phyloP scores from a whole-genome alignment of 2,113 vertebrate species.

The Microcebus tavaratra region DNA sequence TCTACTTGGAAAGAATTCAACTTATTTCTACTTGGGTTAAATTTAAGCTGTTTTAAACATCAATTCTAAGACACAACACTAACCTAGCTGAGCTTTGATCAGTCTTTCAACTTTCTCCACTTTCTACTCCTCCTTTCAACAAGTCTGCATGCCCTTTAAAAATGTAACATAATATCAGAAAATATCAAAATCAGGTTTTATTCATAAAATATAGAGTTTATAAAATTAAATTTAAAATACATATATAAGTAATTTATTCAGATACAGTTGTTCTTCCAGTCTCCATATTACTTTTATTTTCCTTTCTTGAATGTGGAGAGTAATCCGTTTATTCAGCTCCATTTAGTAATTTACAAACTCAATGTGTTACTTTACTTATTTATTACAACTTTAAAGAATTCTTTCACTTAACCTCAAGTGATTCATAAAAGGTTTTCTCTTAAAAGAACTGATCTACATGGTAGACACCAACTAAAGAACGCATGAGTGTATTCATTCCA shows the following conservation, averaged over 20 bases:
- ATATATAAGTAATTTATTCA: conserved; percentile 23
- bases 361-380: background rate
- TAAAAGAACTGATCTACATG: background rate
- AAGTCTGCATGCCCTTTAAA: conserved; percentile 45
- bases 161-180: conserved; percentile 42
- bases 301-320: conserved; percentile 15
- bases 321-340: background rate
- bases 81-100: background rate
- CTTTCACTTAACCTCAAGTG: background rate
- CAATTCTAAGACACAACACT: conserved; percentile 8
- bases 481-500: background rate
- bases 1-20: background rate
- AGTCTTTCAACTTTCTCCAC: conserved; percentile 32
- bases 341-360: conserved; percentile 39
- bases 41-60: conserved; percentile 15
- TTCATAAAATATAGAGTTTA: conserved; percentile 26
- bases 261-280: background rate
- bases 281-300: conserved; percentile 40
- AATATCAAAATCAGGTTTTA: background rate
- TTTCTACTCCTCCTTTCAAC: conserved; percentile 33
- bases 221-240: conserved; percentile 47
- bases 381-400: conserved; percentile 34
- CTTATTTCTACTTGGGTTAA: conserved; percentile 40
- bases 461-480: background rate
- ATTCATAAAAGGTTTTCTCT: conserved; percentile 35